Evolutionary conservation across 2,888 invertebrate genomes (phyloP), one percentile per base, ranked within the genome.

Genomic region (Leptopterna dolabrata): DNA sequence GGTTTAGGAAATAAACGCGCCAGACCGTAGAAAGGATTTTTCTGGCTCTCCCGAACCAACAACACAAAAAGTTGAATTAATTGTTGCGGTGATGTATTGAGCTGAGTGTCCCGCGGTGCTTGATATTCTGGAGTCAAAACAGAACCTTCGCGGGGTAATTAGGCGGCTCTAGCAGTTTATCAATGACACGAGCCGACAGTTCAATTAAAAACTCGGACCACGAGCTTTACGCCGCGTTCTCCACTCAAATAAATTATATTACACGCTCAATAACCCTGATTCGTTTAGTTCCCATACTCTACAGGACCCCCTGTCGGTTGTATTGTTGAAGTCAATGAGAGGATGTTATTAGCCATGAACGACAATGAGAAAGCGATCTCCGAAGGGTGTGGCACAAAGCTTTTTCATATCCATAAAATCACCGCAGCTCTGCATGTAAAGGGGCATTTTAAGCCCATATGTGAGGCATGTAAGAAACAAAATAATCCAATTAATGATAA

Each of bases 171-270:
- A 29, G 81, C 81, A 81, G 29, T 81, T 81, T 30, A 55, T 81
- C 81, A 81, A 30, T 51, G 81, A 30, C 30, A 78, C 45, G 30
- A 55, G 29, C 81, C 51, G 81, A 81, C 81, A 81, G 81, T 81
- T 81, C 36, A 55, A 81, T 81, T 81, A 81, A 45, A 78, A 41
- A 43, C 9, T 63, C 24, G 24, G 7, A 63, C 24, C 13, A 13
- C 63, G 63, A 27, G 63, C 63, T 1, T 63, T 24, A 63, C 16
- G 47, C 47, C 47, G 47, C 63, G 63, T 63, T 63, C 63, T 24
- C 19, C 11, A 24, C 63, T 24, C 3, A 63, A 63, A 63, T 63
- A 63, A 63, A 63, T 63, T 19, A 63, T 19, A 63, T 63, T 19
- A 63, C 63, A 19, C n/a, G 63, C 63, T 24, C 63, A 63, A 63